Evolutionary conservation across 2,797 vertebrate species (phyloP), one percentile per base, ranked within the genome.

Genomic region (Fratercula arctica): DNA sequence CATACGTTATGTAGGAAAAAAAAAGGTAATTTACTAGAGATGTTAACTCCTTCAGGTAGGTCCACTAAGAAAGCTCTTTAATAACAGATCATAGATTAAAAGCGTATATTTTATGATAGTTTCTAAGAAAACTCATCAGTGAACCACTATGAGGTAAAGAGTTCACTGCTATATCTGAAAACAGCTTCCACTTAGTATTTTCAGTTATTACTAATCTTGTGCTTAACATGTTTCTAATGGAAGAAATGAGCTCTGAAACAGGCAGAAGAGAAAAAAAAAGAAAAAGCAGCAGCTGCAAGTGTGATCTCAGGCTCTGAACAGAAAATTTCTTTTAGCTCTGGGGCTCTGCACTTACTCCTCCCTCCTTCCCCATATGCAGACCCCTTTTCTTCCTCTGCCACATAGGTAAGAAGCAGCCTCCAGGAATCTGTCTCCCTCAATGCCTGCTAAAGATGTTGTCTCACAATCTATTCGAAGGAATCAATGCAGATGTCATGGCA

Each of bases 121-220:
- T 95, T 91, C 82, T 54, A 73, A 78, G 56, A 80, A 82, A 91
- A 87, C 48, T 33, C 10, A 80, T 66, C 39, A 92, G 57, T 80
- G 50, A 91, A 91, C 90, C 4, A 12, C 4, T 74, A 51, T 69
- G 63, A 95, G 51, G 37, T 81, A 95, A 85, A 76, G 50, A 89
- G 68, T 94, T 95, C 81, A 56, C 63, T 37, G 51, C 54, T 90
- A 13, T 68, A 69, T 63, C 28, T 56, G 54, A 93, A 89, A 96
- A 96, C 61, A 91, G 50, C 66, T 96, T 97, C 57, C 53, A 89
- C 19, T 79, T 95, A 87, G 37, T 68, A 21, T 93, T 97, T 94
- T 93, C 46, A 64, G 79, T 96, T 95, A 92, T 92, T 89, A 87
- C 50, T 95, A 89, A 92, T 87, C 88, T 85, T 89, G 37, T 83